Evolutionary conservation across 92 coral and sea anemone species (phyloP).

Genomic region (Virgularia gustaviana): DNA sequence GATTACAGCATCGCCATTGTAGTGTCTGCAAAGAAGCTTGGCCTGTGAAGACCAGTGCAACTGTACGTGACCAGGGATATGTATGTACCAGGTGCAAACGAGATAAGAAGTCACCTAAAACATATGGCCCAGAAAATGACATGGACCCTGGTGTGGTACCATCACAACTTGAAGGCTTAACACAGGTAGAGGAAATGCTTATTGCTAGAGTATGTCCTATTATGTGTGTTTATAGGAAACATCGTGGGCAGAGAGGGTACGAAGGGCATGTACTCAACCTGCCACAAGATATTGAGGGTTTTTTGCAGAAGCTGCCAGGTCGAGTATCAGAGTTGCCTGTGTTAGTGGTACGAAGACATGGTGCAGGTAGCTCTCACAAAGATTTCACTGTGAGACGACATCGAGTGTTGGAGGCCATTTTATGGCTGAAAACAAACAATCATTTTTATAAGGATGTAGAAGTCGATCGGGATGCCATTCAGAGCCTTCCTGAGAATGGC

Average conservation of each 20-base stretch:
- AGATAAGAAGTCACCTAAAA: slow-evolving; percentile 40
- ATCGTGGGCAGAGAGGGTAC: slow-evolving; percentile 50
- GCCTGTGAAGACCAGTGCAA: slow-evolving; percentile 14
- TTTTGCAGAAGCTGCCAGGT: slow-evolving; percentile 30
- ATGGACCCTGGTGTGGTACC: slow-evolving; percentile 50
- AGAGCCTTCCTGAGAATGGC: slow-evolving; percentile 8
- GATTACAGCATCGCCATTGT: slow-evolving; percentile 20
- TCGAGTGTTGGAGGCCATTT: slow-evolving; percentile 31
- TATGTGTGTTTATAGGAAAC: slow-evolving; percentile 43
- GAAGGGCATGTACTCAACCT: slow-evolving; percentile 56
- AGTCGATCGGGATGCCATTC: not conserved
- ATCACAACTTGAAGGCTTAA: not conserved
- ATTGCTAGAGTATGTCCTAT: slow-evolving; percentile 50
- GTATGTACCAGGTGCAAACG: slow-evolving; percentile 41
- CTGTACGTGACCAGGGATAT: not conserved
- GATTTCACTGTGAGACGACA: slow-evolving; percentile 41
- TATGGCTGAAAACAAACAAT: slow-evolving; percentile 39
- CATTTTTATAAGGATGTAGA: slow-evolving; percentile 24
- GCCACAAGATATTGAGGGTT: slow-evolving; percentile 51
- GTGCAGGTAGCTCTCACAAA: slow-evolving; percentile 42
- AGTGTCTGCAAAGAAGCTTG: slow-evolving; percentile 42
- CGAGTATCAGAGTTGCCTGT: slow-evolving; percentile 33
- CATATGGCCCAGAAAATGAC: slow-evolving; percentile 33
- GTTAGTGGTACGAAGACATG: slow-evolving; percentile 49
- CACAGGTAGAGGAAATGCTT: slow-evolving; percentile 40